Evolutionary conservation across 2,797 vertebrate species (phyloP), one percentile per base, ranked within the genome.

Genomic region (Apogon talboti): DNA sequence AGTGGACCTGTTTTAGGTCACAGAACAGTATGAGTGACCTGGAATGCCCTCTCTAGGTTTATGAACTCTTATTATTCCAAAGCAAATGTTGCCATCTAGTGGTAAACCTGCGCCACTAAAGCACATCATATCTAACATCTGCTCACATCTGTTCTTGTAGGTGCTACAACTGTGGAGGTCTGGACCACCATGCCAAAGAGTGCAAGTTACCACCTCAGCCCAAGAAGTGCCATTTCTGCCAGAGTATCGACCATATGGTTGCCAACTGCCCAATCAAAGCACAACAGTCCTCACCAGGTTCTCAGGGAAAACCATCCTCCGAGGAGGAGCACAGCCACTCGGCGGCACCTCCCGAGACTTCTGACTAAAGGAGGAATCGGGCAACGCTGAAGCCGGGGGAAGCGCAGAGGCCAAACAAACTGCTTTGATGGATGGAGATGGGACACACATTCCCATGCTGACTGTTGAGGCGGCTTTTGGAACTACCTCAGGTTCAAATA

Each of bases 181-280:
- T 98, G 87, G 97, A 99, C 87, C 97, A 99, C 79, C 97, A 98
- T 18, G 97, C 97, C 90, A 99, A 99, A 89, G 97, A 99, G 85
- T 99, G 97, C 92, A 98, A 96, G 80, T 88, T 99, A 45, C 96
- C 97, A 0, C 96, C 98, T 0, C 96, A 99, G 93, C 97, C 97
- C 62, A 99, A 99, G 90, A 98, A 96, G 90, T 99, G 97, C 91
- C 97, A 99, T 91, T 99, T 95, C 92, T 99, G 98, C 94, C 97
- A 99, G 89, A 99, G 96, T 87, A 94, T 97, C 16, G 93, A 93
- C 67, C 97, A 99, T 91, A 99, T 99, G 97, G 95, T 99, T 7
- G 97, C 97, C 85, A 96, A 94, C 67, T 99, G 97, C 85, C 96
- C 96, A 13, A 80, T 90, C 59, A 98, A 97, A 94, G 93, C 95